Evolutionary conservation across 2,888 invertebrate species (phyloP), one percentile per base, ranked within the genome.

Genomic region (Eretmocerus hayati): DNA sequence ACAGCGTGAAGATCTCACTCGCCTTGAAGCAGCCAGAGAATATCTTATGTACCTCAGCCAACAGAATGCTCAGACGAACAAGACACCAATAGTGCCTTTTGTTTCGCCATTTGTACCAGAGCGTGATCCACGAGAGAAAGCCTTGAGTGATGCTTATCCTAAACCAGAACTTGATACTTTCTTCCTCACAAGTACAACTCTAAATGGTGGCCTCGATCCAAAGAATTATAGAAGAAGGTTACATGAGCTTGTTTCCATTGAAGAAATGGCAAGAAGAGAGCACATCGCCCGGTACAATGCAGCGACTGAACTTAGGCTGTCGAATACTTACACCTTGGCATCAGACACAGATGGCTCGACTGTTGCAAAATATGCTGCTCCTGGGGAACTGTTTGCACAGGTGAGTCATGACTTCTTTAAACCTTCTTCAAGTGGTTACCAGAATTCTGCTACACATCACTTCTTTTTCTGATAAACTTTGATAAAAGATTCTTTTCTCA

Each of bases 351-450:
- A 81, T 71, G 81, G 81, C 1, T 80, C 81, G 3, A 83, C 82
- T 46, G 81, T 84, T 1, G 84, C 85, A 6, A 87, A 87, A 68
- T 88, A 85, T 71, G 83, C 87, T 1, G 78, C 81, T 58, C 78
- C 81, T 18, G 87, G 86, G 15, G 87, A 88, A 69, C 71, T 89
- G 23, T 88, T 86, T 71, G 88, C 85, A 6, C 75, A 83, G 65
- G 67, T 67, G 56, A 52, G 57, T n/a, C n/a, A n/a, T n/a, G n/a
- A n/a, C n/a, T n/a, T n/a, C n/a, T n/a, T n/a, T n/a, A n/a, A n/a
- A n/a, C n/a, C n/a, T n/a, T n/a, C n/a, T n/a, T n/a, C n/a, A n/a
- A n/a, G n/a, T n/a, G n/a, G n/a, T n/a, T n/a, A n/a, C n/a, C n/a
- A n/a, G n/a, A n/a, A n/a, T n/a, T n/a, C n/a, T n/a, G n/a, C n/a